These are phyloP conservation scores for Xiphydria camelus DNA, from an alignment of 2,888 invertebrate species.

Conservation along the genomic window DNA sequence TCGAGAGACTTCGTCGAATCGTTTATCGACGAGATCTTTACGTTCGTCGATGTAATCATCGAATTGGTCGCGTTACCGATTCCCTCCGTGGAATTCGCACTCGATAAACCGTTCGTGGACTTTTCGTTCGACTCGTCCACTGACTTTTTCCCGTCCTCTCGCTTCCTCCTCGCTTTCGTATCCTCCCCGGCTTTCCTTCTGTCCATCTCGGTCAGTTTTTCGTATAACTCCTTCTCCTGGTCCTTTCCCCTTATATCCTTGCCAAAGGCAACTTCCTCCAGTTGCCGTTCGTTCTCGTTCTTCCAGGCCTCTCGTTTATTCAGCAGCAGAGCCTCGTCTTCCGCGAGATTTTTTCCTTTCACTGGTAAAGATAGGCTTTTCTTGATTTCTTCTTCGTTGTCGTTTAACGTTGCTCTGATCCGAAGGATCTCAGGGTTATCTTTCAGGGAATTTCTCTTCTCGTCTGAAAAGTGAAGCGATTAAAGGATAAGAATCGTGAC, in stretches of 20 bases:
- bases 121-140: not conserved
- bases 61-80: no score
- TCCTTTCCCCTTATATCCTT: constrained; percentile 29
- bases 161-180: constrained; percentile 1
- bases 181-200: constrained; percentile 7
- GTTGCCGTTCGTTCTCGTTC: constrained; percentile 32
- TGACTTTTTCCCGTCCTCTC: not conserved
- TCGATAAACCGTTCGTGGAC: not conserved
- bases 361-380: constrained; percentile 17
- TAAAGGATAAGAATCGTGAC: no score
- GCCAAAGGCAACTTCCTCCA: constrained; percentile 43
- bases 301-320: constrained; percentile 41
- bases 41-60: no score
- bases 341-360: constrained; percentile 28
- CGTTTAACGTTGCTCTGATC: not conserved
- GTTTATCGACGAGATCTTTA: no score
- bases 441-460: not conserved
- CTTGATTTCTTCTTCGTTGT: not conserved
- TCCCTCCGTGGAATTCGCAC: no score
- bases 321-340: constrained; percentile 37
- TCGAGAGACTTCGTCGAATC: no score
- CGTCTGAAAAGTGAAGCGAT: not conserved
- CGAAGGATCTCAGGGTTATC: not conserved
- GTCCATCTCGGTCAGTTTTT: constrained; percentile 27
- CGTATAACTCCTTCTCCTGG: constrained; percentile 22